Conservation (phyloP, 2,113 vertebrate species). For the Falco punctatus region DNA sequence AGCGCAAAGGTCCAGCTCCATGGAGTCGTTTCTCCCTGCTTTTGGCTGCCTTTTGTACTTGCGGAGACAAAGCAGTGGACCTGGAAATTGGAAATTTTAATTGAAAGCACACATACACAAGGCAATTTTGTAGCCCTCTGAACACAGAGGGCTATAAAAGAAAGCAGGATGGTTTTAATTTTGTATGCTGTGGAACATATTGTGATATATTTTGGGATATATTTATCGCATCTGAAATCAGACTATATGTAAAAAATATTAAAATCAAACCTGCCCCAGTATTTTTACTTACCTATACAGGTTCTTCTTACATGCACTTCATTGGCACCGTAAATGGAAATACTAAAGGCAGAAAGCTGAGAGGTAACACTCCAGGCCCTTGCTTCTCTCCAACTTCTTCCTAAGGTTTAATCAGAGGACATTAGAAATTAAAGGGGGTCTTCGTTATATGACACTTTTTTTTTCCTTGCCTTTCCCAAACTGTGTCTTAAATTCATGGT, state of each 20-base stretch:
- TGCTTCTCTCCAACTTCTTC: neutral
- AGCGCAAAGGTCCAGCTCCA: neutral
- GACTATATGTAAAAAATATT: neutral
- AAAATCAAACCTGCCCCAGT: neutral
- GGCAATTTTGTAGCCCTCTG: neutral
- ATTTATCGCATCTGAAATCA: neutral
- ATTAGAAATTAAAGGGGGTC: neutral
- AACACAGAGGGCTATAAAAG: neutral
- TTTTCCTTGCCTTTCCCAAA: neutral
- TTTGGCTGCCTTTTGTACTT: neutral
- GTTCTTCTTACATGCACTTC: neutral
- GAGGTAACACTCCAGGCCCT: neutral
- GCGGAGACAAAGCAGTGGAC: neutral
- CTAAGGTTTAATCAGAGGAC: neutral
- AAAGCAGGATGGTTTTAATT: neutral
- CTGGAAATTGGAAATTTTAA: neutral
- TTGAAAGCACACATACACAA: neutral
- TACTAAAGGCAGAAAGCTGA: neutral
- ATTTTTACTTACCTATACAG: neutral
- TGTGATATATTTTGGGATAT: neutral
- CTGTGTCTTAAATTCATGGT: neutral
- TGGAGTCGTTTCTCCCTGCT: neutral
- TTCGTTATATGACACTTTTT: neutral
- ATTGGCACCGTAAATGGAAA: neutral
- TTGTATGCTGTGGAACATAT: neutral